Base-by-base conservation (phyloP, 2,888 invertebrate genomes). In the Apocheima hispidaria region DNA sequence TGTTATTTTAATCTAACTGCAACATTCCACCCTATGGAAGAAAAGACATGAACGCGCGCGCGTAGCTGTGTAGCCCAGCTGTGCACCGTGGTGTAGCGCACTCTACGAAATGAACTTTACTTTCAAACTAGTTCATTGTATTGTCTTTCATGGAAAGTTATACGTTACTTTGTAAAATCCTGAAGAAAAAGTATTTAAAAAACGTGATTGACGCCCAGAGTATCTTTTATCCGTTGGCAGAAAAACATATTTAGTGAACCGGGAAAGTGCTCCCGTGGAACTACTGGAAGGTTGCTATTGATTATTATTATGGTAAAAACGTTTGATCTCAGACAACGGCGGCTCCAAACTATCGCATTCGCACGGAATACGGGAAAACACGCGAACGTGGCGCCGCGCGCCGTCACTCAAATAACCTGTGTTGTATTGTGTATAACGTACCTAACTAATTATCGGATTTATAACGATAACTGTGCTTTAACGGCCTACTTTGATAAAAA, bases 1-100 rank as follows among this genome's bases (percentile, higher is more conserved):
- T n/a, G n/a, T n/a, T 14, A 6, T 35, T 2, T 4, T 6, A n/a
- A 4, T n/a, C 12, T 6, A 14, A 3, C 12, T n/a, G n/a, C n/a
- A 35, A n/a, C 14, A 35, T 35, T 35, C 5, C 28, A 12, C 18
- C 4, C 35, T 36, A 30, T 46, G 52, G 59, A 72, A 79, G 77
- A 79, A 80, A 84, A 83, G 82, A 84, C 67, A 66, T 83, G 75
- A 84, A 83, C 83, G 83, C 81, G 78, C 73, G 46, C 53, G 38
- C 49, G 20, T 20, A 14, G 26, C 36, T 5, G 1, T 40, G 26
- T 44, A n/a, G n/a, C n/a, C n/a, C n/a, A n/a, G n/a, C n/a, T n/a
- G n/a, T n/a, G n/a, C n/a, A n/a, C n/a, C n/a, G n/a, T n/a, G n/a
- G n/a, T n/a, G n/a, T n/a, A 26, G 26, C 26, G 12, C 23, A 26